Evolutionary conservation across 1,140 invertebrate genomes (phyloP).

Genomic region (Mizuhopecten yessoensis): DNA sequence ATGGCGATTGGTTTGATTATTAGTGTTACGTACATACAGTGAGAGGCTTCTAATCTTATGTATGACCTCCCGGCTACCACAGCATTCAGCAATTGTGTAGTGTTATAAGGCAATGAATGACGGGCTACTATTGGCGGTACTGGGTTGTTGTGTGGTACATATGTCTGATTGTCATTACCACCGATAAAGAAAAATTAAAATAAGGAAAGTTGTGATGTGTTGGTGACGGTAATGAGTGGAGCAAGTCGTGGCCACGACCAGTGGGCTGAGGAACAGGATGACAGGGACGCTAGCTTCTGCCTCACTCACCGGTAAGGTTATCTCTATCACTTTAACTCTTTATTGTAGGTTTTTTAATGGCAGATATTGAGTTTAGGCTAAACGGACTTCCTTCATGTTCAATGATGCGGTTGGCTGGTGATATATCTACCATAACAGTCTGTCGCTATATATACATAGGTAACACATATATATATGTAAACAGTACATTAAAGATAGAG

Average conservation of each 20-base stretch:
- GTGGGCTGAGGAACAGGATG: conserved; percentile 17
- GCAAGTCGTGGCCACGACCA: conserved; percentile 29
- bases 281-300: neutral
- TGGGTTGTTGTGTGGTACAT: conserved; percentile 4
- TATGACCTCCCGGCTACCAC: conserved; percentile 36
- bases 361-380: conserved; percentile 38
- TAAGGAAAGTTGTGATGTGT: conserved; percentile 6
- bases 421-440: neutral
- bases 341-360: conserved; percentile 34
- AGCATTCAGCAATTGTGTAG: conserved; percentile 38
- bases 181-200: conserved; percentile 40
- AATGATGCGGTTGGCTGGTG: neutral
- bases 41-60: conserved; percentile 38
- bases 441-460: neutral
- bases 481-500: neutral
- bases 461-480: neutral
- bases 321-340: neutral
- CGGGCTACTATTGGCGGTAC: neutral
- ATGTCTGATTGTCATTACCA: conserved; percentile 38
- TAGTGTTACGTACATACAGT: conserved; percentile 22
- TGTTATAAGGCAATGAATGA: neutral
- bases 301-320: neutral
- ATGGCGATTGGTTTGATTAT: conserved; percentile 38
- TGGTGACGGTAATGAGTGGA: conserved; percentile 31
- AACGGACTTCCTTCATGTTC: conserved; percentile 37